Conservation (phyloP, 2,888 invertebrate species). For the Mythimna impura region DNA sequence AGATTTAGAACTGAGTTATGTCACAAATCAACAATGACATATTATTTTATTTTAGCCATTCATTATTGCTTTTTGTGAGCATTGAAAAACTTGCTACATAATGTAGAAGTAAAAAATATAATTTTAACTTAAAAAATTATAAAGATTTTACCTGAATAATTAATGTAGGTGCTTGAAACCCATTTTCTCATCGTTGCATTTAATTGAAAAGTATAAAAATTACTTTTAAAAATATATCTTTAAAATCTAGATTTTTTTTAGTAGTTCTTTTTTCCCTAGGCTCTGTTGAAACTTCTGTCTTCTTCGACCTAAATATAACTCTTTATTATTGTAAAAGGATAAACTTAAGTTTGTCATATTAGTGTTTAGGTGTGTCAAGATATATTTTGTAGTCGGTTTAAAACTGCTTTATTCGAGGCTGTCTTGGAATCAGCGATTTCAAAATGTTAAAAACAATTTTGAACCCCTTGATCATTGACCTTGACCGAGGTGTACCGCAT, state of each 20-base stretch:
- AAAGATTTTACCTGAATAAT: background rate
- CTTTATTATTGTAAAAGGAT: slow-evolving; percentile 8
- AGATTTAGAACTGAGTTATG: no score
- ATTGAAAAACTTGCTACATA: background rate
- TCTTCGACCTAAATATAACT: slow-evolving; percentile 4
- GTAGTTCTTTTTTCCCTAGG: background rate
- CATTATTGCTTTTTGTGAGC: background rate
- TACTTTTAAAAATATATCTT: background rate
- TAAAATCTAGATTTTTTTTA: background rate
- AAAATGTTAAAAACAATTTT: background rate
- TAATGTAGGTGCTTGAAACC: slow-evolving; percentile 31
- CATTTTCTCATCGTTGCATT: slow-evolving; percentile 28
- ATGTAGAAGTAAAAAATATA: background rate
- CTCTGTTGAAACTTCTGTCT: slow-evolving; percentile 12
- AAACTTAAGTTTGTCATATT: slow-evolving; percentile 42
- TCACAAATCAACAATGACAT: no score
- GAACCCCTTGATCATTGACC: no score
- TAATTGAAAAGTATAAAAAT: slow-evolving; percentile 12
- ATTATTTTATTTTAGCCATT: no score
- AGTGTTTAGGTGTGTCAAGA: slow-evolving; percentile 28
- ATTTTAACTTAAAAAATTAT: background rate
- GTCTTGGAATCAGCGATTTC: slow-evolving; percentile 9
- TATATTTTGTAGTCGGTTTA: slow-evolving; percentile 28
- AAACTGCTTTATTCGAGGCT: slow-evolving; percentile 21
- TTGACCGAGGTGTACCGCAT: background rate